A percentile compares a stretch with the other conserved stretches of the same genome.
Conservation (phyloP, 2,797 vertebrate species). For the Sebastolobus altivelis region DNA sequence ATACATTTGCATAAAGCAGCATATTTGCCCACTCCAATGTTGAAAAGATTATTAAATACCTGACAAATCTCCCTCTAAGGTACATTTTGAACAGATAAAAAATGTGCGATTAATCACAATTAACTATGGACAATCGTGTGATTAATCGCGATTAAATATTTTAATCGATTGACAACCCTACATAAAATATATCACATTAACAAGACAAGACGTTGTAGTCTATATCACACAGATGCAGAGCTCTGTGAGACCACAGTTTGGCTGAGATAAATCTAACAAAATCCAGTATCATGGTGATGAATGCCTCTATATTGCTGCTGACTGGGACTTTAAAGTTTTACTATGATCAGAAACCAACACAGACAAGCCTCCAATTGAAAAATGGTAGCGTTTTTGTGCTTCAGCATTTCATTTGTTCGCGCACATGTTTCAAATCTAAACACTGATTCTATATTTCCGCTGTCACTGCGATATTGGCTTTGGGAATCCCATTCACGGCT, state of each 20-base stretch:
- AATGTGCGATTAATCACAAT: too few species aligned
- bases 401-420: conserved; percentile 14
- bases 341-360: conserved; percentile 8
- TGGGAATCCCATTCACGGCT: conserved; percentile 26
- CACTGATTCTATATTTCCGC: conserved; percentile 17
- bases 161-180: too few species aligned
- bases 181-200: not conserved
- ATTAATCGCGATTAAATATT: too few species aligned
- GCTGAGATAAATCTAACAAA: not conserved
- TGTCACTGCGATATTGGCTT: conserved; percentile 29
- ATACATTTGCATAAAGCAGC: too few species aligned
- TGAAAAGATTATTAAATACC: too few species aligned
- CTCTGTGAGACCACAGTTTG: not conserved
- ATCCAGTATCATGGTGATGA: not conserved
- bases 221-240: not conserved
- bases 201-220: not conserved
- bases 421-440: conserved; percentile 32
- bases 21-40: too few species aligned
- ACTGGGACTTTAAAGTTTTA: not conserved
- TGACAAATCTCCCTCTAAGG: too few species aligned
- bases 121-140: too few species aligned
- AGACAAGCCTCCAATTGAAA: not conserved
- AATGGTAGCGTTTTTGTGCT: not conserved
- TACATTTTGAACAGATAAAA: too few species aligned
- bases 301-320: not conserved